Evolutionary conservation across 2,797 vertebrate species (phyloP).

Genomic region (Diplodus sargus): DNA sequence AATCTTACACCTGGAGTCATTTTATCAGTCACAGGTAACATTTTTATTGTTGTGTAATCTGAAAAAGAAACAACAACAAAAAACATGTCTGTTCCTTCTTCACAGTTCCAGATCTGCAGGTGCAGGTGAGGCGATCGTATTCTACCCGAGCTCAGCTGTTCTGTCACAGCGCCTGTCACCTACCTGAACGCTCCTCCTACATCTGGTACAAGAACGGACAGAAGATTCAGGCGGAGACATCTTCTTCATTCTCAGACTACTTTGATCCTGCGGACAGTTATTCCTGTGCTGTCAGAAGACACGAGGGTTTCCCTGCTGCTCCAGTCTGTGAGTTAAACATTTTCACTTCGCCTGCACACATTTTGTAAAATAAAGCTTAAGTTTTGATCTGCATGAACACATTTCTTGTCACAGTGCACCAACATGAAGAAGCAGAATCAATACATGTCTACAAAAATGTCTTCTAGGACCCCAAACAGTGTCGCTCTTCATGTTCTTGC

Average conservation of each 20-base stretch:
- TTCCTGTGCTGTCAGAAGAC: conserved; percentile 31
- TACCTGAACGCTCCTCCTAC: background rate
- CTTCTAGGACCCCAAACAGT: background rate
- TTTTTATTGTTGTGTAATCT: background rate
- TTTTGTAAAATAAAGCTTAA: too few relatives aligned
- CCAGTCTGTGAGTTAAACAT: conserved; percentile 31
- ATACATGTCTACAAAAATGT: too few relatives aligned
- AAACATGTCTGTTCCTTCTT: too few relatives aligned
- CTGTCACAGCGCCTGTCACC: conserved; percentile 28
- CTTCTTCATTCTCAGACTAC: background rate
- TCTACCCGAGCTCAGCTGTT: accelerated
- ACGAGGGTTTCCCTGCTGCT: background rate
- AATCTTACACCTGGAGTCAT: conserved; percentile 8
- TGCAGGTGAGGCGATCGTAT: background rate
- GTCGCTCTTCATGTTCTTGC: too few relatives aligned
- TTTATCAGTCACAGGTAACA: conserved; percentile 34
- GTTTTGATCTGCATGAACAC: background rate
- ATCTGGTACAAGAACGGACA: conserved; percentile 42
- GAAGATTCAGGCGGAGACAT: accelerated
- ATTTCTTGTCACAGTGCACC: background rate
- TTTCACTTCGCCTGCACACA: too few relatives aligned
- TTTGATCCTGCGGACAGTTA: background rate
- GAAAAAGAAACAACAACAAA: too few relatives aligned
- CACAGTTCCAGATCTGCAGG: conserved; percentile 15
- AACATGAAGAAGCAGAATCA: background rate